Base-by-base conservation (phyloP, 1,140 invertebrate genomes). In the Orchesella cincta region DNA sequence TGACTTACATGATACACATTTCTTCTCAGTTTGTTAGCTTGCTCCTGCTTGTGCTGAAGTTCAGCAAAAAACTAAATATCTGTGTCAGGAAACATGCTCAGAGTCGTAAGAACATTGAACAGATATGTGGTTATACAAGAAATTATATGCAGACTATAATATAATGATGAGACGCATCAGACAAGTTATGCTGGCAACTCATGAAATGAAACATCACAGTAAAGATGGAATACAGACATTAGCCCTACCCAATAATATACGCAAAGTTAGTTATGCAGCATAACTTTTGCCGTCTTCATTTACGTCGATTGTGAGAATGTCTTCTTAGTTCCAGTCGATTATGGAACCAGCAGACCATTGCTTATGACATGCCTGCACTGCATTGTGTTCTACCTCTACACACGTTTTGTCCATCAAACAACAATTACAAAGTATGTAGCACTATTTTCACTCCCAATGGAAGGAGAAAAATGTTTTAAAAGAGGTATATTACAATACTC, bases 311-410 rank as follows among this genome's bases (percentile, higher is more conserved):
- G 23, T 57, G 52, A 14, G 5, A 57, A 57, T 57, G 52, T 57
- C 12, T 3, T 57, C 23, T 57, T 57, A 57, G 52, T 57, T 57
- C 52, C 52, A 57, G 52, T 57, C 52, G 12, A 57, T 57, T 57
- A 23, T 57, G 12, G 23, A 3, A 57, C 23, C 52, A 57, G 52
- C 52, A 57, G 12, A 57, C 12, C 23, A 57, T 18, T 57, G 5
- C 12, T 14, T 46, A 12, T 46, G 39, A 20, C 20, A 46, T 46
- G n/a, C n/a, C n/a, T n/a, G n/a, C n/a, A n/a, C n/a, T n/a, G n/a
- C n/a, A n/a, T n/a, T n/a, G n/a, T n/a, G n/a, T n/a, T n/a, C n/a
- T n/a, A n/a, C 39, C 39, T 46, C 8, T 12, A 46, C 39, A 46
- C 39, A 46, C 39, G 39, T 46, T 20, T 46, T 46, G 39, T 46